Conservation (phyloP, 2,113 vertebrate species). For the Cervus canadensis region DNA sequence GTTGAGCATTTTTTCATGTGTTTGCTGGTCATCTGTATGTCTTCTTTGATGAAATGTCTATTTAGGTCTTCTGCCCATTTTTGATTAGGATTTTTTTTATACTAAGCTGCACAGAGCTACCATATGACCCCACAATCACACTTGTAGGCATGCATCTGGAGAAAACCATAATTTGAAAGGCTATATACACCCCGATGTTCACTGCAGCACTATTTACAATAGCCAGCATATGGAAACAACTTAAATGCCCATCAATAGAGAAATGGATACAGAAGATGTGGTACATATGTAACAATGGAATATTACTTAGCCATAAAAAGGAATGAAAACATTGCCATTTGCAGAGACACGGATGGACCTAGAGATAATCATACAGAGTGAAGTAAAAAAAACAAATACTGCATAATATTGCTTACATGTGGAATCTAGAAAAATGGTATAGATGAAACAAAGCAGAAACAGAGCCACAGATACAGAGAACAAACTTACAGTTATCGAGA, state of each 20-base stretch:
- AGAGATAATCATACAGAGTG: neutral
- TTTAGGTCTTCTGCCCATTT: neutral
- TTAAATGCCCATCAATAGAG: neutral
- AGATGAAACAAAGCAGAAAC: neutral
- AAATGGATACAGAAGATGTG: neutral
- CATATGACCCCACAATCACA: neutral
- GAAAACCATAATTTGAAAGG: neutral
- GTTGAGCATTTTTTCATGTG: neutral
- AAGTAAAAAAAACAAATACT: neutral
- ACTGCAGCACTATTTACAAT: neutral
- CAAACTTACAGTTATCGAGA: neutral
- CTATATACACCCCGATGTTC: neutral
- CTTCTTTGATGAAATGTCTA: neutral
- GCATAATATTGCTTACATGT: neutral
- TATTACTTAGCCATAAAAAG: neutral
- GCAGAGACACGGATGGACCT: neutral
- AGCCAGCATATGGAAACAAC: neutral
- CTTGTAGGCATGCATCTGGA: neutral
- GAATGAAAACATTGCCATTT: neutral
- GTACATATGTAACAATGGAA: neutral
- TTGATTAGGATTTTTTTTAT: neutral
- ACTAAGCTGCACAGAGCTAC: neutral
- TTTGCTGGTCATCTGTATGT: neutral
- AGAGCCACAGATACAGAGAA: neutral
- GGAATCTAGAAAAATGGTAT: neutral